A percentile compares a stretch with the other conserved stretches of the same genome.
Conservation (phyloP, 2,113 vertebrate genomes). For the Rhodinocichla rosea region DNA sequence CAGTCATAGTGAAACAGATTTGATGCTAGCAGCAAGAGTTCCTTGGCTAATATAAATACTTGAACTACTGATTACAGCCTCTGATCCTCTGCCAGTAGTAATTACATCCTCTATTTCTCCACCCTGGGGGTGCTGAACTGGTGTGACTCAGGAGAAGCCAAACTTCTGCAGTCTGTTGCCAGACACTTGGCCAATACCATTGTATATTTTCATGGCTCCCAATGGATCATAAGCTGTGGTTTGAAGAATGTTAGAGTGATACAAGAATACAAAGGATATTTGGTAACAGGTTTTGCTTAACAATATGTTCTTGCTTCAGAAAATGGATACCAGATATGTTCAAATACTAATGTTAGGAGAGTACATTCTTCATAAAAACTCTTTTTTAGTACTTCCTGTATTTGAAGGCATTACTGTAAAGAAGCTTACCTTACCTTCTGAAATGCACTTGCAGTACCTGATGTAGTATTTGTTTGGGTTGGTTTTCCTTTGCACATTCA, state of each 20-base stretch:
- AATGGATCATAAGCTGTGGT: not conserved
- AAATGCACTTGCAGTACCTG: not conserved
- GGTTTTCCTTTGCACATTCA: not conserved
- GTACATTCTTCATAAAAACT: not conserved
- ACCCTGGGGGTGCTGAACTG: not conserved
- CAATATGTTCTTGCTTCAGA: not conserved
- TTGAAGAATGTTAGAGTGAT: not conserved
- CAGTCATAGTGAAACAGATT: not conserved
- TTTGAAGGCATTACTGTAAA: not conserved
- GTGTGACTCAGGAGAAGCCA: not conserved
- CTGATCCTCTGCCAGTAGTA: not conserved
- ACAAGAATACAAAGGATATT: not conserved
- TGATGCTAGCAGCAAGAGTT: slow-evolving; percentile 10
- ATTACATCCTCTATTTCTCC: not conserved
- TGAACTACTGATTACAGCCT: not conserved
- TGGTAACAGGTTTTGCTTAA: not conserved
- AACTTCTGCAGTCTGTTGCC: not conserved
- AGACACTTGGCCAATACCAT: not conserved
- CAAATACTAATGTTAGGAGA: not conserved
- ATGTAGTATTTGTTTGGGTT: not conserved
- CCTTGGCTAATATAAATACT: not conserved
- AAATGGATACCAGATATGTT: not conserved
- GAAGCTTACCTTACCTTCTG: not conserved
- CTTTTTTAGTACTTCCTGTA: not conserved
- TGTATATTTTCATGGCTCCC: not conserved